phyloP scores from a whole-genome alignment of 2,888 invertebrate genomes.

The Liposcelis brunnea region DNA sequence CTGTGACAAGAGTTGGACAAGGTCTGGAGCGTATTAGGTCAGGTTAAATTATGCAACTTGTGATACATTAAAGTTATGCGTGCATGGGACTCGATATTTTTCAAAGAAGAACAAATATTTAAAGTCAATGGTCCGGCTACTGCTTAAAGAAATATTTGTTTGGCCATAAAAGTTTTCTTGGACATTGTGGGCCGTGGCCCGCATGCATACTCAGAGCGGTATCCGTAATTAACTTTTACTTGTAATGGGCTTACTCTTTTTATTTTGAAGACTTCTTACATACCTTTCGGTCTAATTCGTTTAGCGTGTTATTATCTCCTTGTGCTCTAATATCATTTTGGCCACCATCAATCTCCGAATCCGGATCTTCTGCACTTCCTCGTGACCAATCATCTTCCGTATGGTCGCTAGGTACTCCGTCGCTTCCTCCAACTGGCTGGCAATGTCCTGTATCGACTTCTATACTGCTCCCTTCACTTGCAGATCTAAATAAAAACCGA shows the following conservation, averaged over 20 bases:
- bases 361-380: constrained; percentile 50
- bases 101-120: too few relatives aligned
- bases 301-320: constrained; percentile 27
- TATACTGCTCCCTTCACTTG: constrained; percentile 2
- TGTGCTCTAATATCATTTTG: constrained; percentile 13
- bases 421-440: constrained; percentile 28
- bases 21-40: too few relatives aligned
- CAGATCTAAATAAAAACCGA: constrained; percentile 1
- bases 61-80: too few relatives aligned
- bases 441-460: neutral
- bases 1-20: too few relatives aligned
- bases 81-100: too few relatives aligned
- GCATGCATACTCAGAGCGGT: too few relatives aligned
- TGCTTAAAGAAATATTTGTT: too few relatives aligned
- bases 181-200: neutral
- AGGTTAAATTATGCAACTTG: too few relatives aligned
- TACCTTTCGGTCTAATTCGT: constrained; percentile 50
- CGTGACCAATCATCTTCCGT: constrained; percentile 57
- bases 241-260: too few relatives aligned
- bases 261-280: neutral
- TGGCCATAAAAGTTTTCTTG: constrained; percentile 20
- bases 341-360: constrained; percentile 26
- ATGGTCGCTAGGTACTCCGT: constrained; percentile 40
- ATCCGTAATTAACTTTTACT: too few relatives aligned
- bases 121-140: too few relatives aligned